Evolutionary conservation across 1,140 invertebrate genomes (phyloP), one percentile per base, ranked within the genome.

Genomic region (Plodia interpunctella): DNA sequence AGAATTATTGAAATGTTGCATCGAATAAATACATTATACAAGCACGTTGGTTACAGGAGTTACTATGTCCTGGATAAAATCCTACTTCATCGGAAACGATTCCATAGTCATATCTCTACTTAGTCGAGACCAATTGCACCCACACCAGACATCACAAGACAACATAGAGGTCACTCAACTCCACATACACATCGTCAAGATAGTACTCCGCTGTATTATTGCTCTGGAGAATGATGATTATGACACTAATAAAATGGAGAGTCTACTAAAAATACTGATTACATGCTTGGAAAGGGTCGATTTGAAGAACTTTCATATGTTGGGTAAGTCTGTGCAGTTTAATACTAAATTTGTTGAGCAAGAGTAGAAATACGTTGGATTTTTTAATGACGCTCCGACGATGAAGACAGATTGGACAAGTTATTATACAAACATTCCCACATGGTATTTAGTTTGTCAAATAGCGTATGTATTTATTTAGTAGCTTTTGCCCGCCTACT

Each of bases 221-320:
- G 21, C 72, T 0, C 21, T 80, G 15, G 79, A 88, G 53, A 50
- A 70, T 25, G 72, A 70, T 0, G 76, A 85, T 18, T 87, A 76
- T 32, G 78, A 78, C 17, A 59, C 55, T 13, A 57, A 59, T 5
- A 80, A 69, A 52, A 67, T 88, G 80, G 86, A 86, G 56, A 87
- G 78, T 50, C 59, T 90, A 1, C 53, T 87, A 8, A 87, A 88
- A 61, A 85, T 89, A 59, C 59, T 90, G 28, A 70, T 83, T 5
- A 59, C 78, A 0, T 89, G 87, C 57, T 75, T 90, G 57, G 74
- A 83, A 17, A 80, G 70, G 55, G 70, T 90, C 5, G 80, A 90
- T 52, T 72, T 90, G 65, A 87, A 81, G 51, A 87, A 90, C 72
- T 90, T 90, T 83, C 83, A 87, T 68, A 84, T 82, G 73, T 60